These are phyloP conservation scores for Dryobotodes eremita DNA, from an alignment of 2,888 invertebrate species.

Conservation along the genomic window DNA sequence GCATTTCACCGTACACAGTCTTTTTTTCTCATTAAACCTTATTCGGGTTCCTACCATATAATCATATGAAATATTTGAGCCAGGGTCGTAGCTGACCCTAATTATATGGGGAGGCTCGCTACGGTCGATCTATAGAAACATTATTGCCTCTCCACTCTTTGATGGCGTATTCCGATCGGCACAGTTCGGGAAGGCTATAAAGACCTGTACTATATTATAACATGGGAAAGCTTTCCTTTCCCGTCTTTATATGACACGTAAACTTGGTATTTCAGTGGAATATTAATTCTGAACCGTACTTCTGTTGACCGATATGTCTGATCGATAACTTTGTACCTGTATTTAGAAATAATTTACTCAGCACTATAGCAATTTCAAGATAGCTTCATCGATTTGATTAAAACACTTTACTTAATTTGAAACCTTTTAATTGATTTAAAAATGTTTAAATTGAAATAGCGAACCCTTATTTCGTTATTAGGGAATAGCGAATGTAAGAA, in stretches of 20 bases:
- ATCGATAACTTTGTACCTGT: neutral
- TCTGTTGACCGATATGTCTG: conserved; percentile 3
- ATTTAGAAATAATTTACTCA: neutral
- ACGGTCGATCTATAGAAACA: conserved; percentile 70
- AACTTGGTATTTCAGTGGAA: conserved; percentile 36
- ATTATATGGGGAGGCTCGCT: conserved; percentile 72
- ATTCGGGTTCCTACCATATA: conserved; percentile 65
- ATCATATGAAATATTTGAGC: conserved; percentile 72
- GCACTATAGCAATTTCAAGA: neutral
- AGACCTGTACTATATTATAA: conserved; percentile 41
- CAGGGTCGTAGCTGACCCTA: conserved; percentile 69
- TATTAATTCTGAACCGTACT: conserved; percentile 39
- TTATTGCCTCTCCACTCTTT: conserved; percentile 68
- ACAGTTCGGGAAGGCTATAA: conserved; percentile 36
- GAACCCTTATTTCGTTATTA: too few relatives aligned
- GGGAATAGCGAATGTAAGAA: too few relatives aligned
- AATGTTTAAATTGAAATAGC: neutral
- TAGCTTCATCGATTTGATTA: neutral
- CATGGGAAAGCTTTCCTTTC: conserved; percentile 50
- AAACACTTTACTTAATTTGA: neutral
- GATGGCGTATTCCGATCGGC: conserved; percentile 58
- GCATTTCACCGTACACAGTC: neutral
- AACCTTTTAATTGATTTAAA: neutral
- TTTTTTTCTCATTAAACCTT: conserved; percentile 15
- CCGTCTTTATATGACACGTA: conserved; percentile 36